Evolutionary conservation across 2,797 vertebrate genomes (phyloP), one percentile per base, ranked within the genome.

Genomic region (Coregonus suidteri): DNA sequence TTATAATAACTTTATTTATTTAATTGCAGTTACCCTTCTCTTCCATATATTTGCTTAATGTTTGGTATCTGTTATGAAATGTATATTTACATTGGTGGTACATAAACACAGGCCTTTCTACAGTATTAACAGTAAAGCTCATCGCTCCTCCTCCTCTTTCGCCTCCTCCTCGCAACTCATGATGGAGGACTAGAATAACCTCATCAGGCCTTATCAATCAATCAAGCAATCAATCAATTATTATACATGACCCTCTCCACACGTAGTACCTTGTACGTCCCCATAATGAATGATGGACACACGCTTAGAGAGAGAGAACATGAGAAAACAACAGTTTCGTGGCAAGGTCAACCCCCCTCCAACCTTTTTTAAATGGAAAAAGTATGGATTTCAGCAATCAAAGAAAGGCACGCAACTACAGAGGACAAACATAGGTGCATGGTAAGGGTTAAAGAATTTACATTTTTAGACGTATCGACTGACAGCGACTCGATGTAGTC

Each of bases 21-120:
- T 84, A 47, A 68, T 54, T 88, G 78, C 85, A 82, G 74, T 83
- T 84, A 82, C 79, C 56, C 70, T 79, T 74, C 71, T 70, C 74
- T 59, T 83, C 78, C 71, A 79, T 80, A 78, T 76, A 79, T 77
- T 86, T 64, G 34, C 79, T 90, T 84, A 88, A 82, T 79, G 83
- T 86, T 88, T 88, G 83, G 82, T 89, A 91, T 88, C 83, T 91
- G 88, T 90, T 88, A 11, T 79, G 79, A 79, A 86, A 85, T 87
- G 25, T 91, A 90, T 91, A 91, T 92, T 91, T 92, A 91, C 91
- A 91, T 77, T 81, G 74, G 77, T 88, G 75, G 77, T 88, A 91
- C 81, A 85, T 86, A 13, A 47, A 80, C 79, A 91, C 89, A 86
- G 78, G 80, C 84, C 81, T 81, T 77, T 73, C 74, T 74, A 30